phyloP scores from a whole-genome alignment of 2,797 vertebrate species.

The Scomberomorus guttatus region DNA sequence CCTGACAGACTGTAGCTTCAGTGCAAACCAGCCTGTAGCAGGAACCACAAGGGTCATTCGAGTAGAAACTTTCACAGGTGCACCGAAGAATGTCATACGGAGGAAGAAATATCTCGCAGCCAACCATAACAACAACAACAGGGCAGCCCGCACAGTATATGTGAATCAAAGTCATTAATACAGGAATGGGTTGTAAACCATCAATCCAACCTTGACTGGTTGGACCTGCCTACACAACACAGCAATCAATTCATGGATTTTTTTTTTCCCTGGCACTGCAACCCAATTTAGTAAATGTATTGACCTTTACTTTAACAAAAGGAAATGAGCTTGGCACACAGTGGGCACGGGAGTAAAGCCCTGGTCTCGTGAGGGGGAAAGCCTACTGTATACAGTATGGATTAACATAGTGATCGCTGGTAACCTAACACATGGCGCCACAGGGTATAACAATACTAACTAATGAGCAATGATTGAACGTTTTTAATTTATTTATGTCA shows the following conservation, averaged over 20 bases:
- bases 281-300: conserved; percentile 70
- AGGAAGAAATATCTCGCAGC: not conserved
- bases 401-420: conserved; percentile 59
- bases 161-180: conserved; percentile 22
- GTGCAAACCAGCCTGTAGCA: conserved; percentile 53
- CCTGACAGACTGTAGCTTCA: conserved; percentile 68
- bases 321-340: conserved; percentile 70
- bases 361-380: conserved; percentile 64
- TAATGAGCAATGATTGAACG: conserved; percentile 3
- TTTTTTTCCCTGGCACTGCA: conserved; percentile 56
- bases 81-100: conserved; percentile 15
- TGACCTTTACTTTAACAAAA: conserved; percentile 63
- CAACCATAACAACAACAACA: conserved; percentile 13
- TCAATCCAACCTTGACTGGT: conserved; percentile 58
- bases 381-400: conserved; percentile 60
- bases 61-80: conserved; percentile 51
- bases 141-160: not conserved
- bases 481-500: not conserved
- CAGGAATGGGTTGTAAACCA: conserved; percentile 33
- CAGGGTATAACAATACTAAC: conserved; percentile 35
- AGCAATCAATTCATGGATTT: conserved; percentile 68
- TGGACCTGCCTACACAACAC: conserved; percentile 52
- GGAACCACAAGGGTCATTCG: conserved; percentile 57
- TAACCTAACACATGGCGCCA: conserved; percentile 43
- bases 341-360: conserved; percentile 38